Evolutionary conservation across 2,888 invertebrate genomes (phyloP).

Genomic region (Periphyllus acericola): DNA sequence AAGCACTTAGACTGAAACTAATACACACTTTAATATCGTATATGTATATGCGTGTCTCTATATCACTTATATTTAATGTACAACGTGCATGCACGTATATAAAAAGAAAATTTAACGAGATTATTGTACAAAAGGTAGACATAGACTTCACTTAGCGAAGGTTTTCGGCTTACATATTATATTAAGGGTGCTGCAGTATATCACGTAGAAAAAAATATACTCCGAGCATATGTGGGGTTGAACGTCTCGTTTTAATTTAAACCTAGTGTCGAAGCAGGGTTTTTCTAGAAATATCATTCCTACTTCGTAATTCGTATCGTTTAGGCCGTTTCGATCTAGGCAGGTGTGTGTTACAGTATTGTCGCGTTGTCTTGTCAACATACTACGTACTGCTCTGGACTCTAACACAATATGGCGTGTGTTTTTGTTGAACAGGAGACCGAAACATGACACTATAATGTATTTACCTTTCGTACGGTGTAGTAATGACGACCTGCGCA

Average conservation of each 20-base stretch:
- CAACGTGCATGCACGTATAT: not conserved
- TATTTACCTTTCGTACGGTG: not conserved
- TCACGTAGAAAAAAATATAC: not conserved
- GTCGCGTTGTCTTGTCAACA: not conserved
- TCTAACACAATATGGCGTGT: not conserved
- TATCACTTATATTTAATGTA: not conserved
- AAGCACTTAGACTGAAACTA: not conserved
- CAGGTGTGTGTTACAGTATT: too few relatives aligned
- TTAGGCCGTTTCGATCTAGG: not conserved
- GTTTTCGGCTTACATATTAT: not conserved
- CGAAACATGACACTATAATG: not conserved
- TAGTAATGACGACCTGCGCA: not conserved
- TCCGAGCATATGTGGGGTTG: not conserved
- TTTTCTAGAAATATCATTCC: not conserved
- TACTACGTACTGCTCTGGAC: not conserved
- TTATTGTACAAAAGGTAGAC: constrained; percentile 11
- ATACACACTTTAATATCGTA: not conserved
- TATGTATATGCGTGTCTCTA: not conserved
- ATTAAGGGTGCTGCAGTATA: not conserved
- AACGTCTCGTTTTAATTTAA: not conserved
- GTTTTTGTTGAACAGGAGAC: not conserved
- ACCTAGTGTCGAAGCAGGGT: not conserved
- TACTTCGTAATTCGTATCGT: not conserved
- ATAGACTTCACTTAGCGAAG: not conserved
- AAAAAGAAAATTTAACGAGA: not conserved